Base-by-base conservation (phyloP, 2,113 vertebrate genomes). In the Pangasianodon gigas region DNA sequence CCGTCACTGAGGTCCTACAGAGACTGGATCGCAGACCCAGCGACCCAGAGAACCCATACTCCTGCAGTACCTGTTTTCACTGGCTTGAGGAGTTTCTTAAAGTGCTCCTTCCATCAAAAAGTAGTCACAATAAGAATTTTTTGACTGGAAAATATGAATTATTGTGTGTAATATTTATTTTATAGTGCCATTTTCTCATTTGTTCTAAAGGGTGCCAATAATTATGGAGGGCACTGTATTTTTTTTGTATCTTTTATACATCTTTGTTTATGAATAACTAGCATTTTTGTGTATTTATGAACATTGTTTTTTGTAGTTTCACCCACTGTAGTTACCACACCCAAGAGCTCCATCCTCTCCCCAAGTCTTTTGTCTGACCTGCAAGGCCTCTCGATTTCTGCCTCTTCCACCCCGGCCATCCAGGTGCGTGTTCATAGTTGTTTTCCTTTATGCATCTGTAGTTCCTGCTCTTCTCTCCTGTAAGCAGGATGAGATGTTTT, bases 351-450 rank as follows among this genome's bases (percentile, higher is more conserved):
- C 58, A 71, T 94, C 92, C 77, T 98, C 84, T 97, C 97, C 88
- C 94, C 96, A 0, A 97, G 96, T 90, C 93, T 97, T 92, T 92
- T 97, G 92, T 96, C 97, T 21, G 98, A 99, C 95, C 96, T 99
- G 10, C 96, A 98, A 92, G 98, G 98, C 84, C 96, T 99, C 82
- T 97, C 96, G 74, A 96, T 99, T 56, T 96, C 96, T 4, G 92
- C 93, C 90, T 92, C 96, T 89, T 92, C 96, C 89, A 95, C 96
- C 18, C 92, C 96, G 19, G 83, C 96, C 93, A 95, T 98, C 91
- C 96, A 95, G 92, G 98, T 99, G 92, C 96, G 84, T 44, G 10
- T 84, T 13, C 19, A 14, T 77, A 46, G 86, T 24, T 69, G 32
- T 79, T 77, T 65, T 29, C 48, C 29, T 71, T 65, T 32, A 62